These are phyloP conservation scores for Meles meles DNA, from an alignment of 2,113 vertebrate species.

Conservation along the genomic window DNA sequence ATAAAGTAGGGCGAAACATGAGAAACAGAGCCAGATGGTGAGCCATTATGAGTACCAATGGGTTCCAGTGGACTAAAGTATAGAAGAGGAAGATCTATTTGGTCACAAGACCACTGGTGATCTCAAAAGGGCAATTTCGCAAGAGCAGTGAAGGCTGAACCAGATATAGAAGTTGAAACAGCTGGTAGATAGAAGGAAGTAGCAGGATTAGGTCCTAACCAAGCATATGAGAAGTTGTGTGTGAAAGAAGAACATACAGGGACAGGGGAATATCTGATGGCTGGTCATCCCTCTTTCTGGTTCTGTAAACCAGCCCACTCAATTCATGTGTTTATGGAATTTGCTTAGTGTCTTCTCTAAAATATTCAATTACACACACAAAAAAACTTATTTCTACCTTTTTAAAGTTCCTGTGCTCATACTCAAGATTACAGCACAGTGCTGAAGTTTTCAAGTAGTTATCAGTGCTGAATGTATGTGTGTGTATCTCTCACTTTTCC, in stretches of 20 bases:
- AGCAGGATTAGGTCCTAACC: not conserved
- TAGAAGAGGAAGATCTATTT: not conserved
- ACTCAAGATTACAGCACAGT: not conserved
- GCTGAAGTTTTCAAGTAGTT: conserved; percentile 3
- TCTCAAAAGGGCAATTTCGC: not conserved
- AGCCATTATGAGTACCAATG: not conserved
- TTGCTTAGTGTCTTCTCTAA: not conserved
- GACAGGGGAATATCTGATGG: not conserved
- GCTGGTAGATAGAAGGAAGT: not conserved
- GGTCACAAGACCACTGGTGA: not conserved
- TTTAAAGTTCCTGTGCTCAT: not conserved
- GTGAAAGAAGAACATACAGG: not conserved
- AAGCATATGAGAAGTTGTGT: not conserved
- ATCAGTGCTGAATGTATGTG: not conserved
- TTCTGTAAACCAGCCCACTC: not conserved
- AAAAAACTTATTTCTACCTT: not conserved
- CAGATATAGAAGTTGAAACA: not conserved
- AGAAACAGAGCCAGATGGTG: not conserved
- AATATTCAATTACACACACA: not conserved
- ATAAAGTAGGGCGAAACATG: not conserved
- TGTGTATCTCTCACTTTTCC: not conserved
- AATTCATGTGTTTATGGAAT: not conserved
- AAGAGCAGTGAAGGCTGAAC: not conserved
- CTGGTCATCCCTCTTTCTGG: not conserved
- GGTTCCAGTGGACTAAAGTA: not conserved